Conservation (phyloP, 2,797 vertebrate genomes). For the Decapterus maruadsi region DNA sequence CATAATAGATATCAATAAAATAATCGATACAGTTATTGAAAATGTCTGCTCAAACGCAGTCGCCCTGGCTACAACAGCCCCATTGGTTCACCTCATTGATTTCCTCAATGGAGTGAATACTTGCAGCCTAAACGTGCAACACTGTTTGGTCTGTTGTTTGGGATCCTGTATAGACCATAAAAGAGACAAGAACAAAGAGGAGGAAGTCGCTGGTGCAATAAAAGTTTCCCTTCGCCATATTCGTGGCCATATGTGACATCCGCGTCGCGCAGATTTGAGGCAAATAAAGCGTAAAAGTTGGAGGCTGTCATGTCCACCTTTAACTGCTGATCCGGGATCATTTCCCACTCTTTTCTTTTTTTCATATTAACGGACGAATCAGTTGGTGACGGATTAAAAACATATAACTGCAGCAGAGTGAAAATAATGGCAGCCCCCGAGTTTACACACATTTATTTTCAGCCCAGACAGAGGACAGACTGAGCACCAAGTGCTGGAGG, state of each 20-base stretch:
- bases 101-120: slow-evolving; percentile 65
- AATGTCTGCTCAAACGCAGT: slow-evolving; percentile 58
- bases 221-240: slow-evolving; percentile 79
- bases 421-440: not conserved
- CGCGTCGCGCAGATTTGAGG: slow-evolving; percentile 58
- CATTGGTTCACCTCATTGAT: slow-evolving; percentile 71
- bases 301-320: not conserved
- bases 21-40: slow-evolving; percentile 67
- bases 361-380: slow-evolving; percentile 16
- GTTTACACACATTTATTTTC: not conserved
- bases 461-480: not conserved
- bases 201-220: slow-evolving; percentile 84
- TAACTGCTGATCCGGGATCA: not conserved
- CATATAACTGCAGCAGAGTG: not conserved
- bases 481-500: not conserved
- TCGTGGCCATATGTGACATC: slow-evolving; percentile 82
- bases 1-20: slow-evolving; percentile 61
- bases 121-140: slow-evolving; percentile 72
- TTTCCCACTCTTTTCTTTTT: not conserved
- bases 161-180: slow-evolving; percentile 79
- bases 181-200: slow-evolving; percentile 84
- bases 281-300: slow-evolving; percentile 64
- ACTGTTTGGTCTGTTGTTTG: slow-evolving; percentile 77
- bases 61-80: slow-evolving; percentile 49
- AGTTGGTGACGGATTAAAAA: not conserved